Evolutionary conservation across 2,888 invertebrate species (phyloP).

Genomic region (Habroteleia sp.): DNA sequence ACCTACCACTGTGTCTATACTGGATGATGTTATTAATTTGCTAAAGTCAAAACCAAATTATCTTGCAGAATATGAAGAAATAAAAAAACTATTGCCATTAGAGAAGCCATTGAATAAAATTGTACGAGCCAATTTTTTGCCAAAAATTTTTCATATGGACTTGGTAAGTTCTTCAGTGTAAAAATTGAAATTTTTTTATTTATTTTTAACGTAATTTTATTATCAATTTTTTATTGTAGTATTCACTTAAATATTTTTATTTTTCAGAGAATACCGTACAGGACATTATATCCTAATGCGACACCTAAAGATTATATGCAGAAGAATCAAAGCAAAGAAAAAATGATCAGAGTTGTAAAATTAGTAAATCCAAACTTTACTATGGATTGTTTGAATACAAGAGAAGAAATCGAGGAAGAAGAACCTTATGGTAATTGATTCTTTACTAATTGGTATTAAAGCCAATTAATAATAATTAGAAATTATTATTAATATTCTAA

Average conservation of each 20-base stretch:
- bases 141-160: slow-evolving; percentile 82
- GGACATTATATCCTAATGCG: slow-evolving; percentile 84
- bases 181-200: slow-evolving; percentile 5
- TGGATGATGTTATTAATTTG: slow-evolving; percentile 83
- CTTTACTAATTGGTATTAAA: no score
- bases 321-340: slow-evolving; percentile 82
- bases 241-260: slow-evolving; percentile 13
- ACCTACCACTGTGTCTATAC: slow-evolving; percentile 82
- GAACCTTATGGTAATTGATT: slow-evolving; percentile 74
- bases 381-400: slow-evolving; percentile 68
- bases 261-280: slow-evolving; percentile 82
- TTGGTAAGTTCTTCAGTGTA: slow-evolving; percentile 77
- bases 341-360: slow-evolving; percentile 82
- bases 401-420: slow-evolving; percentile 81
- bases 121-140: slow-evolving; percentile 82
- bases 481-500: no score
- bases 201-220: not conserved
- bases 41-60: slow-evolving; percentile 83
- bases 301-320: slow-evolving; percentile 82
- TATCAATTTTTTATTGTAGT: not conserved
- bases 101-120: slow-evolving; percentile 81
- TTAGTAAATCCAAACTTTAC: slow-evolving; percentile 83
- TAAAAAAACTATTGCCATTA: slow-evolving; percentile 81
- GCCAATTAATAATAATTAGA: no score
- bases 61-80: slow-evolving; percentile 82